A percentile compares a stretch with the other conserved stretches of the same genome.
phyloP scores from a whole-genome alignment of 2,888 invertebrate species.

The Drosophila falleni region DNA sequence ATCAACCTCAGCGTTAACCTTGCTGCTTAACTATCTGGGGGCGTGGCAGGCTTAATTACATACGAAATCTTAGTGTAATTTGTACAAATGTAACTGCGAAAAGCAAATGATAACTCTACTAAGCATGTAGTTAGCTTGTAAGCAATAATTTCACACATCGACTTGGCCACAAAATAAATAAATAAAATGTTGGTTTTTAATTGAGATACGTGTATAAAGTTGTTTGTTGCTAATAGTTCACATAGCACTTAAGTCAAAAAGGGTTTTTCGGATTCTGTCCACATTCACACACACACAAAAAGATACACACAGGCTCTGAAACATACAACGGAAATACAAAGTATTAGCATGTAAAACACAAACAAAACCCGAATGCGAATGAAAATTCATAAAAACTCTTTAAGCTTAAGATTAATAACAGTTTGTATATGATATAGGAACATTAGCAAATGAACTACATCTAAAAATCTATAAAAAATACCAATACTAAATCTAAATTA shows the following conservation, averaged over 20 bases:
- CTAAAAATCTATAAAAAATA: constrained; percentile 4
- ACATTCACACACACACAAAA: constrained; percentile 2
- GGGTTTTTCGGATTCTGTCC: constrained; percentile 44
- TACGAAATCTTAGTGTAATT: constrained; percentile 24
- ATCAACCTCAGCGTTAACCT: not conserved
- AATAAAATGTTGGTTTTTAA: constrained; percentile 26
- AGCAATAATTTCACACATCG: constrained; percentile 56
- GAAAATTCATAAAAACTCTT: constrained; percentile 3
- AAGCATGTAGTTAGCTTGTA: constrained; percentile 50
- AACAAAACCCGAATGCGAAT: constrained; percentile 21
- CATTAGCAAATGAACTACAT: constrained; percentile 27
- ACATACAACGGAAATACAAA: constrained; percentile 79
- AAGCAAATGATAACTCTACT: constrained; percentile 25
- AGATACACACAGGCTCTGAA: constrained; percentile 26
- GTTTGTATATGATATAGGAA: constrained; percentile 43
- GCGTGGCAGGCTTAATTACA: constrained; percentile 59
- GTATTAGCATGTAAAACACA: constrained; percentile 76
- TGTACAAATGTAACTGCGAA: constrained; percentile 57
- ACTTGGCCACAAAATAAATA: constrained; percentile 32
- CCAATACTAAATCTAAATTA: constrained; percentile 30
- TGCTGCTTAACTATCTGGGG: constrained; percentile 24
- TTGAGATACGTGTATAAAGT: constrained; percentile 70
- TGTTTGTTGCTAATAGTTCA: constrained; percentile 74
- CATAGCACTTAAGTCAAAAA: constrained; percentile 49
- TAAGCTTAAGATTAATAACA: constrained; percentile 26